phyloP scores from a whole-genome alignment of 2,113 vertebrate species.

The Oplegnathus fasciatus region DNA sequence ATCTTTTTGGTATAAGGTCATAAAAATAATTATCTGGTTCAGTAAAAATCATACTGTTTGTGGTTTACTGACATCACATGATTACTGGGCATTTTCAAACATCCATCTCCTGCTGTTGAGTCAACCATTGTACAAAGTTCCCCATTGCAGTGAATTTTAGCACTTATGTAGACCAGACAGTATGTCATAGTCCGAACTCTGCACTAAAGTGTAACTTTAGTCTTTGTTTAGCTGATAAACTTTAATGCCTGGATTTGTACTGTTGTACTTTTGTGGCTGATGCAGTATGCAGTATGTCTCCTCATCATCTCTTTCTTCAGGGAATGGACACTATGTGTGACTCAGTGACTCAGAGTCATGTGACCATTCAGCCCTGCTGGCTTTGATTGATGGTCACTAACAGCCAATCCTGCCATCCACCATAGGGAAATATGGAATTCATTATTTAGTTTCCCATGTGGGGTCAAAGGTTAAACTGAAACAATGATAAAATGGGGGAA shows the following conservation, averaged over 20 bases:
- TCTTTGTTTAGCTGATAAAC: not conserved
- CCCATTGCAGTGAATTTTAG: not conserved
- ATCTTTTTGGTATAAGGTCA: not conserved
- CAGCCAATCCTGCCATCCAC: slow-evolving; percentile 77
- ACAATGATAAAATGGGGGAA: slow-evolving; percentile 85
- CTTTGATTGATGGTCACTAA: slow-evolving; percentile 87
- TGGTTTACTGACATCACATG: not conserved
- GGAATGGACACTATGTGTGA: slow-evolving; percentile 46
- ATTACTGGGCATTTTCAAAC: not conserved
- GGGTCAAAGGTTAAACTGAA: slow-evolving; percentile 88
- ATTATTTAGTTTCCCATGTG: slow-evolving; percentile 86
- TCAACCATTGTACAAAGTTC: not conserved
- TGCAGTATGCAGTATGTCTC: not conserved
- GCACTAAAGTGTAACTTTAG: not conserved
- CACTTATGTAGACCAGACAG: not conserved
- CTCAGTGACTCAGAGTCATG: slow-evolving; percentile 56
- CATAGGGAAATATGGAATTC: slow-evolving; percentile 90
- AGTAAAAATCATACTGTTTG: not conserved
- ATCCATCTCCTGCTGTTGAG: not conserved
- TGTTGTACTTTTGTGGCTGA: not conserved
- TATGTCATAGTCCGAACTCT: not conserved
- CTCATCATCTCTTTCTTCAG: slow-evolving; percentile 20
- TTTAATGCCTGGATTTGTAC: not conserved
- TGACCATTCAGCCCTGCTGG: slow-evolving; percentile 62
- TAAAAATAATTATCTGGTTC: not conserved